A percentile compares a stretch with the other conserved stretches of the same genome.
phyloP scores from a whole-genome alignment of 2,113 vertebrate genomes.

The Zingel zingel region DNA sequence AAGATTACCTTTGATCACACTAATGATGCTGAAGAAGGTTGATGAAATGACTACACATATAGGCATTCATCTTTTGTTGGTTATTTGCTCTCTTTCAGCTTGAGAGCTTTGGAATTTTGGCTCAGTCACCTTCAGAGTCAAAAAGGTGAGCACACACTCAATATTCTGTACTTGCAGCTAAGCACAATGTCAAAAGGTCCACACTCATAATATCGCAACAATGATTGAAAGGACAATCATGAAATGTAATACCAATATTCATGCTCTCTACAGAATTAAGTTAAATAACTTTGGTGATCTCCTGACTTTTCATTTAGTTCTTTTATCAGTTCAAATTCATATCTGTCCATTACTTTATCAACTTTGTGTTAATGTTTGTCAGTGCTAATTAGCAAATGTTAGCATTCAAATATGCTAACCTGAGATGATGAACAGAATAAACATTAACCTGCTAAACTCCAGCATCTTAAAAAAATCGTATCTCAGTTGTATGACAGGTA shows the following conservation, averaged over 20 bases:
- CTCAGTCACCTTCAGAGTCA: conserved; percentile 93
- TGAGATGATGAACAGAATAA: background rate
- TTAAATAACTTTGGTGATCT: background rate
- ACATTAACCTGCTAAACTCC: background rate
- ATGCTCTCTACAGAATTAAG: too few species aligned
- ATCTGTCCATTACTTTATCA: background rate
- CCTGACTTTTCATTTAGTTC: background rate
- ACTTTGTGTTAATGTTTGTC: background rate
- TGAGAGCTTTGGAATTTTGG: conserved; percentile 95
- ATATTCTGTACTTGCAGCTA: background rate
- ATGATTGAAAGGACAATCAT: conserved; percentile 2
- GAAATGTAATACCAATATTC: background rate
- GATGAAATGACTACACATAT: background rate
- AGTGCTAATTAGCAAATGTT: background rate
- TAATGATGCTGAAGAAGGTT: background rate
- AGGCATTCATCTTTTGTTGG: background rate
- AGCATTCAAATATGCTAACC: background rate
- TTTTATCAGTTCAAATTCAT: background rate
- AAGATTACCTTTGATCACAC: conserved; percentile 59
- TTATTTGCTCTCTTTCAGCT: conserved; percentile 80
- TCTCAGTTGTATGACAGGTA: background rate
- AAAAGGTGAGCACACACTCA: conserved; percentile 82
- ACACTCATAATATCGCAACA: background rate
- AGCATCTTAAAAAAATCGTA: background rate
- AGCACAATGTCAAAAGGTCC: background rate